Evolutionary conservation across 1,140 invertebrate species (phyloP).

Genomic region (Cherax destructor): DNA sequence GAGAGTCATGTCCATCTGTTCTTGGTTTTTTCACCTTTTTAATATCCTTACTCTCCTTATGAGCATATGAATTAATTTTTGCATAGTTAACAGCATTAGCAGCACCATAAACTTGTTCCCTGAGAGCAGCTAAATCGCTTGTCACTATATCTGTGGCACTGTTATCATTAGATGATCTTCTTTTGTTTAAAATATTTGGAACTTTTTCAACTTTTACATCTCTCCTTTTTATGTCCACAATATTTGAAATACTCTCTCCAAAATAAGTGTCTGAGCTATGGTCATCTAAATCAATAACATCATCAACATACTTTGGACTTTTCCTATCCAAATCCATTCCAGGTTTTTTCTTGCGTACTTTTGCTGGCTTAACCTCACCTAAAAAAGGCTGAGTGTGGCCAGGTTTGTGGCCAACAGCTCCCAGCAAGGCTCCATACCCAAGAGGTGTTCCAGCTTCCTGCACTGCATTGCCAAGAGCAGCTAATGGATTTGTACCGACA

Average conservation of each 20-base stretch:
- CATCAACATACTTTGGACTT: conserved; percentile 65
- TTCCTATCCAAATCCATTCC: conserved; percentile 62
- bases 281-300: conserved; percentile 69
- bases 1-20: conserved; percentile 57
- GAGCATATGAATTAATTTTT: conserved; percentile 66
- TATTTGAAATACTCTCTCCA: conserved; percentile 32
- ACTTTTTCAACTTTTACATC: conserved; percentile 70
- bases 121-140: conserved; percentile 67
- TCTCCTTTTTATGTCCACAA: conserved; percentile 54
- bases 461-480: conserved; percentile 59
- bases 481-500: conserved; percentile 44
- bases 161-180: conserved; percentile 68
- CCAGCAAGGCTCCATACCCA: conserved; percentile 60
- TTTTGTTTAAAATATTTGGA: conserved; percentile 64
- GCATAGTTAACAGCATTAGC: conserved; percentile 69
- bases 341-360: conserved; percentile 71
- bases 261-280: conserved; percentile 52
- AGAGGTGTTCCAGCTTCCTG: conserved; percentile 61
- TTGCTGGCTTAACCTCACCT: conserved; percentile 71
- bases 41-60: conserved; percentile 63
- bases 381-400: conserved; percentile 70
- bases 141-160: conserved; percentile 62
- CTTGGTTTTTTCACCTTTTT: conserved; percentile 68
- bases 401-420: conserved; percentile 56
- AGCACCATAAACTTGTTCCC: conserved; percentile 71